These are phyloP conservation scores for Aphidius ervi DNA, from an alignment of 1,140 invertebrate genomes.

Conservation along the genomic window DNA sequence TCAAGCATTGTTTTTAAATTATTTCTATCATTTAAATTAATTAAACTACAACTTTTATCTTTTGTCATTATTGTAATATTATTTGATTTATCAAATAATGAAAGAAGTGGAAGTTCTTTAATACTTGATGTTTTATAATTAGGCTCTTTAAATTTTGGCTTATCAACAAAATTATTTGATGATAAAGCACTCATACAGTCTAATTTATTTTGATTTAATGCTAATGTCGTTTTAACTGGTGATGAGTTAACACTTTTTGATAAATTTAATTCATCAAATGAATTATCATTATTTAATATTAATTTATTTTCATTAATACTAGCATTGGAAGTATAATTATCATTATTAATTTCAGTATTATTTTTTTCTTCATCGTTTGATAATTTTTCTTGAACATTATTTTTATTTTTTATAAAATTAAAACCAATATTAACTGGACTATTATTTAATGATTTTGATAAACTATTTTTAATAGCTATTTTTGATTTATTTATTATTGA, in stretches of 20 bases:
- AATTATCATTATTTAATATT: no score
- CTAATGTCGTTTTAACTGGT: background rate
- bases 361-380: background rate
- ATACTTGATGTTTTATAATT: constrained; percentile 25
- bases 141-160: constrained; percentile 10
- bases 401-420: constrained; percentile 19
- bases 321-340: no score
- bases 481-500: constrained; percentile 35
- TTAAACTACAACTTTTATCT: constrained; percentile 43
- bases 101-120: constrained; percentile 43
- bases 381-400: constrained; percentile 16
- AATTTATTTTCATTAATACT: no score
- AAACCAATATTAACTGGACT: constrained; percentile 38
- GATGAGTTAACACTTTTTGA: no score
- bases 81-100: constrained; percentile 32
- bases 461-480: constrained; percentile 32
- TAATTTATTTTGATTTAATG: background rate
- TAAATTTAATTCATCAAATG: no score
- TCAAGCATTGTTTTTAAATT: constrained; percentile 33
- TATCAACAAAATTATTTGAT: constrained; percentile 15
- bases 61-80: constrained; percentile 25
- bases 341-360: no score
- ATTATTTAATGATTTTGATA: constrained; percentile 37
- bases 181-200: background rate
- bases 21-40: constrained; percentile 38